A percentile compares a stretch with the other conserved stretches of the same genome.
Evolutionary conservation across 2,113 vertebrate genomes (phyloP).

Genomic region (Pteropus alecto): DNA sequence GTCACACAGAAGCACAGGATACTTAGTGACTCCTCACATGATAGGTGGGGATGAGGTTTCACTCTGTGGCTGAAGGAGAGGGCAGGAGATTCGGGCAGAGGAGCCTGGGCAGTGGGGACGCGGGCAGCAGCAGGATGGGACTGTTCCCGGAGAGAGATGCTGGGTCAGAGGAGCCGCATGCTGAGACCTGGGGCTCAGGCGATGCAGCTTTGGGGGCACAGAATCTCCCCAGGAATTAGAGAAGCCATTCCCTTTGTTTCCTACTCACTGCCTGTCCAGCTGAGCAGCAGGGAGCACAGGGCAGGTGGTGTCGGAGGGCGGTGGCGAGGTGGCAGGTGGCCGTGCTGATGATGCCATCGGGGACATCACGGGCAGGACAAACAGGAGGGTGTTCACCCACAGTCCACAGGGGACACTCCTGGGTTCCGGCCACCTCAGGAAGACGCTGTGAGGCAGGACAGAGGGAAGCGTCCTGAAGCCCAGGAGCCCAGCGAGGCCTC

Average conservation of each 20-base stretch:
- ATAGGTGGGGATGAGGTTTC: background rate
- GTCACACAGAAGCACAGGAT: background rate
- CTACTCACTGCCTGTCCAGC: accelerated
- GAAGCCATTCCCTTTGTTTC: background rate
- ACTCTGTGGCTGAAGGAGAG: background rate
- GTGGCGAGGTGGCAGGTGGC: too few species aligned
- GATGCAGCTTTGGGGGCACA: background rate
- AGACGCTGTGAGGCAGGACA: accelerated
- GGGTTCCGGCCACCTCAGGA: background rate
- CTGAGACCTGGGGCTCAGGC: background rate
- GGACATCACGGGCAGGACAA: background rate
- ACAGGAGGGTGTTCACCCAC: background rate
- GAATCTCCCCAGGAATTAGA: background rate
- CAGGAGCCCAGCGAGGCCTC: background rate
- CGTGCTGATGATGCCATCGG: too few species aligned
- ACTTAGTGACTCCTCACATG: background rate
- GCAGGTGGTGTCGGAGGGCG: accelerated
- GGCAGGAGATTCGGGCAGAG: too few species aligned
- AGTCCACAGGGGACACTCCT: too few species aligned
- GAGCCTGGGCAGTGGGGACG: too few species aligned
- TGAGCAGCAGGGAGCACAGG: background rate
- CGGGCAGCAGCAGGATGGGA: background rate
- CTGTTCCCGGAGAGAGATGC: background rate
- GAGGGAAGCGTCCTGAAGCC: background rate
- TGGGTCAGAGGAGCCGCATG: background rate